Base-by-base conservation (phyloP, 2,113 vertebrate genomes). In the Bungarus multicinctus region DNA sequence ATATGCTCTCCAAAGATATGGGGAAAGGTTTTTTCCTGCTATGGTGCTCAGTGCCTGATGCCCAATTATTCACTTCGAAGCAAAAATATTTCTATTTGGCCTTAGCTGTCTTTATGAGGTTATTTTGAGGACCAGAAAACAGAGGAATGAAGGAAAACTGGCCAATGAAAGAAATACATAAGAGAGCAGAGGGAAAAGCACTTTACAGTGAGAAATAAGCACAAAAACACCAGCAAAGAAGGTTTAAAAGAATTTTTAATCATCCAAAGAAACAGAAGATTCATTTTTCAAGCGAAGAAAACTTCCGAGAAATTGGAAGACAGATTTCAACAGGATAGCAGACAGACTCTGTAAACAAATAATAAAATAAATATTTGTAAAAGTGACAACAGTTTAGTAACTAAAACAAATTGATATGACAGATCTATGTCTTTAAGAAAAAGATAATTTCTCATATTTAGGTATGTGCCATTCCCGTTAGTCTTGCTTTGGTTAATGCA, bases 401-500 rank as follows among this genome's bases (percentile, higher is more conserved):
- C 0, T 85, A 74, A 30, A 30, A 25, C 53, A 89, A 87, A 94
- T 55, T 25, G 23, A 55, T 58, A 25, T 20, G 22, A 69, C 64
- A 64, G 43, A 91, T 50, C 54, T 88, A 0, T 30, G 1, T 50
- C 64, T 55, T 53, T 90, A 25, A 50, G 86, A 92, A 95, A 91
- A 0, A 45, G 0, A 1, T 39, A 52, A 87, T n/a, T 39, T 34
- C 12, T 64, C 58, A 54, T 91, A 55, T 92, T 53, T 0, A 27
- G 88, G 43, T 39, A 74, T 55, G 95, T 91, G 89, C 85, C 50
- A 95, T 57, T 54, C 18, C 47, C 12, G 2, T 93, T 90, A 88
- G 85, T 90, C 93, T 97, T 92, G 1, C 87, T 94, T 93, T 95
- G 96, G 90, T 91, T 64, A 7, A 11, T 8, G 91, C 93, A 94